Evolutionary conservation across 1,140 invertebrate genomes (phyloP), one percentile per base, ranked within the genome.

Genomic region (Heliothis subflexa): DNA sequence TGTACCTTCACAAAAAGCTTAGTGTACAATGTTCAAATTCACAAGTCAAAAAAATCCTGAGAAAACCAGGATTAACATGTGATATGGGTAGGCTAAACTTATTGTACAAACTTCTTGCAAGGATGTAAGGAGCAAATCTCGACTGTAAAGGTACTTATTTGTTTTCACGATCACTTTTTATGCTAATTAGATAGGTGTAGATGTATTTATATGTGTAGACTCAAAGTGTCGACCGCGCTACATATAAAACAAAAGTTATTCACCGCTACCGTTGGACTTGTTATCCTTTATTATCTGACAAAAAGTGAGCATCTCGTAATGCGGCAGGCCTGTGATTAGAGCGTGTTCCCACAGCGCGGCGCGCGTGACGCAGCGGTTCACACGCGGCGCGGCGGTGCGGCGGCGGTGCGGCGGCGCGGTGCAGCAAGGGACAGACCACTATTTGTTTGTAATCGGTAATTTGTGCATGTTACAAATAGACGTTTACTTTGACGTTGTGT

Each of bases 281-380:
- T 64, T 45, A 18, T 64, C 10, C 18, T 12, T 10, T 57, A 57
- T 3, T 21, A 55, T 61, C 59, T 25, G 14, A 61, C 21, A 33
- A 61, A 59, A 47, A 45, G 16, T n/a, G n/a, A 16, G 18, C 61
- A 47, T 11, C 61, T 40, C 61, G 2, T 40, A 12, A 12, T 28
- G 14, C 10, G 16, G 40, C 40, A 47, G 61, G 16, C 62, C 62
- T 66, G 62, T 47, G n/a, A 62, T 62, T 62, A 62, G 7, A 47
- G 62, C 5, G 11, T 40, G 16, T 47, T 66, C 40, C 62, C 62
- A 64, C 61, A 40, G 59, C 18, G 13, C 14, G 5, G 14, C 25
- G 62, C 21, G 16, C 52, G 78, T 88, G 88, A 89, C 85, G 64
- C 80, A 68, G 85, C 87, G 81, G 59, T 89, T 88, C 87, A 84